phyloP scores from a whole-genome alignment of 2,797 vertebrate genomes.

The Pipistrellus nathusii region DNA sequence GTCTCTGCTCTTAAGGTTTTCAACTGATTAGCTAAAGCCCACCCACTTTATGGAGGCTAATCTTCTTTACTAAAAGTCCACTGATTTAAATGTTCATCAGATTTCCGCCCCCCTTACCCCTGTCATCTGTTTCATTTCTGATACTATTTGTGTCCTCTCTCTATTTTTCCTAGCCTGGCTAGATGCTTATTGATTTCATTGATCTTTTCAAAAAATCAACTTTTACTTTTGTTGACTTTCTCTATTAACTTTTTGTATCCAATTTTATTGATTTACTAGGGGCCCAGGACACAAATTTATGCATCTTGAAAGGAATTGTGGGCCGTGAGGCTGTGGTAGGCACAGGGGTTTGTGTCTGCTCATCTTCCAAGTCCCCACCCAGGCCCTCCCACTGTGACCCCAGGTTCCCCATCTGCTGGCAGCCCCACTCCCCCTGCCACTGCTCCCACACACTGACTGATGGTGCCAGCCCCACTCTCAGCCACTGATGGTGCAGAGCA shows the following conservation, averaged over 20 bases:
- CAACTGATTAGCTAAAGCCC: background rate
- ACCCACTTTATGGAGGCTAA: background rate
- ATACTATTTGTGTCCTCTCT: background rate
- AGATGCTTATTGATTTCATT: background rate
- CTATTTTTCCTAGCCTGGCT: background rate
- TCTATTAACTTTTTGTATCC: background rate
- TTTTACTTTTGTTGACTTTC: background rate
- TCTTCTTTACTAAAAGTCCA: background rate
- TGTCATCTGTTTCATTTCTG: background rate
- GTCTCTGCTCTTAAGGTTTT: background rate
- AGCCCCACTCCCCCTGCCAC: no score
- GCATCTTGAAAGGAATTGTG: no score
- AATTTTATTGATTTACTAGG: background rate
- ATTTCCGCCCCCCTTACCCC: rapidly evolving
- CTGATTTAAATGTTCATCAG: background rate
- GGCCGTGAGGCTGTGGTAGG: no score
- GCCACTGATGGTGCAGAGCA: no score
- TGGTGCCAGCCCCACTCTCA: rapidly evolving
- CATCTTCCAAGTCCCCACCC: rapidly evolving
- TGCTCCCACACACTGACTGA: no score
- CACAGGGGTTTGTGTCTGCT: no score
- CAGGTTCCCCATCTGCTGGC: no score
- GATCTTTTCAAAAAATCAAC: background rate
- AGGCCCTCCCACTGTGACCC: no score
- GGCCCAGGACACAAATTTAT: rapidly evolving